Percentiles rank a stretch among this genome's conserved stretches.
Evolutionary conservation across 2,113 vertebrate genomes (phyloP).

Genomic region (Chlorocebus sabaeus): DNA sequence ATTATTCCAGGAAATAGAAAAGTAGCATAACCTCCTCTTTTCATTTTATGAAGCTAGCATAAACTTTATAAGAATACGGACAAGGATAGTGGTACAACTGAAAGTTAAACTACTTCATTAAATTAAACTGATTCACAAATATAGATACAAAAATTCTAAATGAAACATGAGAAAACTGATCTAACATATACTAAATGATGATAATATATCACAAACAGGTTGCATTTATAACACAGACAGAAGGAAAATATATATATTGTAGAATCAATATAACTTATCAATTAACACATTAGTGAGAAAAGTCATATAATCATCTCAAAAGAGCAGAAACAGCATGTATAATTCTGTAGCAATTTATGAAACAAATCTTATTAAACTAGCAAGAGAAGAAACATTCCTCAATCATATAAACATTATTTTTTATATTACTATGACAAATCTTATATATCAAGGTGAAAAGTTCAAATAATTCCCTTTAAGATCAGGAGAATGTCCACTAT

Average conservation of each 20-base stretch:
- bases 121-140: constrained; percentile 4
- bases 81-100: not conserved
- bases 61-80: not conserved
- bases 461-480: not conserved
- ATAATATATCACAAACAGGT: not conserved
- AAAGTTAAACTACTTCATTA: not conserved
- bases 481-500: not conserved
- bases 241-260: not conserved
- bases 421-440: not conserved
- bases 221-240: not conserved
- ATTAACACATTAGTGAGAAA: constrained; percentile 3
- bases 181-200: not conserved
- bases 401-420: not conserved
- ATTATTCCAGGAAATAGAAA: constrained; percentile 3
- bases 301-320: not conserved
- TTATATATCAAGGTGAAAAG: not conserved
- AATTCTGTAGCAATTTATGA: not conserved
- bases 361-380: not conserved
- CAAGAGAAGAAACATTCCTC: not conserved
- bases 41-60: not conserved
- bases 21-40: not conserved
- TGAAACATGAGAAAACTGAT: not conserved
- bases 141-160: not conserved
- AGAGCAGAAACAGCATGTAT: not conserved
- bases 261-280: not conserved